Conservation (phyloP, 2,888 invertebrate genomes). For the Lagria hirta region DNA sequence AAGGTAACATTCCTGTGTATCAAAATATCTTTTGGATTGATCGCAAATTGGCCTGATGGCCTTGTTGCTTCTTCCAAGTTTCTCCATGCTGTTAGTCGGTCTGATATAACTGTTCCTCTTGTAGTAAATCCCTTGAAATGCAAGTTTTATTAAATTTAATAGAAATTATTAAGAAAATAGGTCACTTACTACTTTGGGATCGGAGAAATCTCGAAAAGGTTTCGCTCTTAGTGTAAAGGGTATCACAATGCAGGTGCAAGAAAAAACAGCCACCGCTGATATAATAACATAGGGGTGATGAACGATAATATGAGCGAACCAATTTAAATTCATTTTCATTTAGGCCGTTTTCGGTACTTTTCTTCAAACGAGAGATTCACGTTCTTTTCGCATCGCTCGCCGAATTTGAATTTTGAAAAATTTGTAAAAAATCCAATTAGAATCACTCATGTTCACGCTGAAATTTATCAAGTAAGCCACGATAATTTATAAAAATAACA, state of each 20-base stretch:
- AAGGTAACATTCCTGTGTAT: conserved; percentile 25
- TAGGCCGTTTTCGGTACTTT: conserved; percentile 18
- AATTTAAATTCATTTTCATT: conserved; percentile 50
- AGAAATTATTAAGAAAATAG: no score
- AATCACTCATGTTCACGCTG: conserved; percentile 19
- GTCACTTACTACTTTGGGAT: conserved; percentile 76
- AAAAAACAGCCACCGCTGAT: conserved; percentile 62
- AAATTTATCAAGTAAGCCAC: no score
- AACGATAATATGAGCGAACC: conserved; percentile 68
- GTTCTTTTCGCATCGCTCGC: conserved; percentile 10
- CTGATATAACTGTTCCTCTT: conserved; percentile 80
- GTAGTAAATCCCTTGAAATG: conserved; percentile 81
- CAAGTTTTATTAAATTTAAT: neutral
- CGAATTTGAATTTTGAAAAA: no score
- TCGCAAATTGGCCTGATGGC: conserved; percentile 67
- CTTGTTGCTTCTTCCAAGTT: conserved; percentile 77
- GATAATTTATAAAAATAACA: conserved; percentile 4
- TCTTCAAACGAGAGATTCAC: no score
- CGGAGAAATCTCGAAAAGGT: conserved; percentile 77
- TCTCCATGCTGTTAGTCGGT: conserved; percentile 80
- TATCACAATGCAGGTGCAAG: conserved; percentile 66
- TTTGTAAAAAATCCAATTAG: conserved; percentile 11
- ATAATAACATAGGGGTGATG: conserved; percentile 69
- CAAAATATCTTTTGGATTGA: conserved; percentile 70
- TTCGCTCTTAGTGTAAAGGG: conserved; percentile 64